Conservation (phyloP, 2,888 invertebrate genomes). For the Pseudococcus viburni region DNA sequence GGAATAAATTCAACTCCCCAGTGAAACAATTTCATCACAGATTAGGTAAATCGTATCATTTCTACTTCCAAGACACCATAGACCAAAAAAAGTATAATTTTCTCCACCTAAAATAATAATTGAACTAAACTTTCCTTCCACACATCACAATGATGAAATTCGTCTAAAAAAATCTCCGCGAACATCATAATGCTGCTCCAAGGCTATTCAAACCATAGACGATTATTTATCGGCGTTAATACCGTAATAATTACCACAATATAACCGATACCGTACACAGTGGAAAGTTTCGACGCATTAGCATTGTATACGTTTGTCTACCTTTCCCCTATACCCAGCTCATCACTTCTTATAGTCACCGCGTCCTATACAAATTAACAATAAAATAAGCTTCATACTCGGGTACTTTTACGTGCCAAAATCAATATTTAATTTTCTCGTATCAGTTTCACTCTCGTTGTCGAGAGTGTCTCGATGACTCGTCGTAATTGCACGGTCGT, state of each 20-base stretch:
- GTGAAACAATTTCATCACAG: too few species aligned
- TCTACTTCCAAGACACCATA: too few species aligned
- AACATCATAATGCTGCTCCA: slow-evolving; percentile 5
- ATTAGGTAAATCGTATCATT: too few species aligned
- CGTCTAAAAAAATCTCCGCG: neutral
- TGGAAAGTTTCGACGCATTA: slow-evolving; percentile 29
- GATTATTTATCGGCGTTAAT: slow-evolving; percentile 25
- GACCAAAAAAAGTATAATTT: too few species aligned
- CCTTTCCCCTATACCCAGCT: neutral
- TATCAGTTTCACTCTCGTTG: slow-evolving; percentile 19
- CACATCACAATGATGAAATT: neutral
- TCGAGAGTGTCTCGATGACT: neutral
- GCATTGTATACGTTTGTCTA: neutral
- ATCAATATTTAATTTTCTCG: slow-evolving; percentile 39
- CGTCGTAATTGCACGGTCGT: neutral
- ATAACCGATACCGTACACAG: neutral
- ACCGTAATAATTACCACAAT: slow-evolving; percentile 28
- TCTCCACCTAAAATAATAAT: too few species aligned
- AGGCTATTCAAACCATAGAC: slow-evolving; percentile 36
- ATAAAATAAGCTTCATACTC: neutral
- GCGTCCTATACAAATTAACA: neutral
- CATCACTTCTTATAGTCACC: neutral
- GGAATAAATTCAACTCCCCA: too few species aligned
- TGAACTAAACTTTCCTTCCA: too few species aligned
- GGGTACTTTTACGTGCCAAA: slow-evolving; percentile 13